phyloP scores from a whole-genome alignment of 2,888 invertebrate species.

The Plemyria rubiginata region DNA sequence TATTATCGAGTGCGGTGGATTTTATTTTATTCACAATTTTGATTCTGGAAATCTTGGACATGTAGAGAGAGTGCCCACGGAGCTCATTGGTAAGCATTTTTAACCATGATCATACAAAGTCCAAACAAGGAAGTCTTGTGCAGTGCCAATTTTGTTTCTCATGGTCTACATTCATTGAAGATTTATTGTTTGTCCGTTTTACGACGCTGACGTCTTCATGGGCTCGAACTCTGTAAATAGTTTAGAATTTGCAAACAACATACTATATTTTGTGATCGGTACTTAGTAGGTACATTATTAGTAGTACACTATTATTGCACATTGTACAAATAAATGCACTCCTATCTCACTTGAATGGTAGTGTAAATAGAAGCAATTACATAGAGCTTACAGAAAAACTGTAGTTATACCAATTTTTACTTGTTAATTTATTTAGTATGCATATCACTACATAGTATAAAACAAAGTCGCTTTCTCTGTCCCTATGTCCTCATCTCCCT shows the following conservation, averaged over 20 bases:
- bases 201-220: not conserved
- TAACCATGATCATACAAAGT: constrained; percentile 31
- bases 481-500: too few relatives aligned
- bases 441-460: too few relatives aligned
- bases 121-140: constrained; percentile 34
- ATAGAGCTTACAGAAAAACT: too few relatives aligned
- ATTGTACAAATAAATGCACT: too few relatives aligned
- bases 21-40: constrained; percentile 94
- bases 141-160: constrained; percentile 54
- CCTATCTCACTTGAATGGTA: not conserved
- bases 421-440: too few relatives aligned
- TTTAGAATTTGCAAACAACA: not conserved
- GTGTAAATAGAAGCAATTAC: not conserved
- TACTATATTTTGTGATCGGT: too few relatives aligned
- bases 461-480: too few relatives aligned
- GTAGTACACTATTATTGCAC: too few relatives aligned
- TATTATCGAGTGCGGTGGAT: constrained; percentile 88
- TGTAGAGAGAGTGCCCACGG: constrained; percentile 89
- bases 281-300: too few relatives aligned
- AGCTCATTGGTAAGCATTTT: constrained; percentile 80
- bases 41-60: constrained; percentile 95
- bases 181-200: not conserved
- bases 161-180: constrained; percentile 41
- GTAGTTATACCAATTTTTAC: too few relatives aligned
- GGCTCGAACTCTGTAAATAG: not conserved